Percentiles rank a stretch among this genome's conserved stretches.
phyloP scores from a whole-genome alignment of 2,888 invertebrate species.

The Cerastis rubricosa region DNA sequence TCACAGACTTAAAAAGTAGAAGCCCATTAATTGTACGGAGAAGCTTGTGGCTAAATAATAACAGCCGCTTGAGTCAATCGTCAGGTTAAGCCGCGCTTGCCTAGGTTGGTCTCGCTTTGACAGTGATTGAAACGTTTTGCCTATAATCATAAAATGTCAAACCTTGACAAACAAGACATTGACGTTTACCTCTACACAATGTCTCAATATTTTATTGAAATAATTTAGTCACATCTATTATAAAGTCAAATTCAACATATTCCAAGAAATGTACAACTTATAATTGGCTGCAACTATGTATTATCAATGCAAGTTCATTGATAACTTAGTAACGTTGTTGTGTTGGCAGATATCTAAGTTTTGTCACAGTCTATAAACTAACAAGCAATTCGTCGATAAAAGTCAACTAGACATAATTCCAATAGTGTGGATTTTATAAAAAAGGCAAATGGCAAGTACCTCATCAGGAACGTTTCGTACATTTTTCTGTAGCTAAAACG shows the following conservation, averaged over 20 bases:
- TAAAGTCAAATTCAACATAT: neutral
- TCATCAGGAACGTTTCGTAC: neutral
- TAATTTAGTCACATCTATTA: neutral
- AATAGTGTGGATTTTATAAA: too few species aligned
- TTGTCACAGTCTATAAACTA: neutral
- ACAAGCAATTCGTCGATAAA: neutral
- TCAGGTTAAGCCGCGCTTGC: too few species aligned
- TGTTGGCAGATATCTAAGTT: neutral
- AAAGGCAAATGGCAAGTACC: neutral
- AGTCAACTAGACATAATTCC: neutral
- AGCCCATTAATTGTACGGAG: too few species aligned
- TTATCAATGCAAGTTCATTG: conserved; percentile 7
- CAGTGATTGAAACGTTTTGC: too few species aligned
- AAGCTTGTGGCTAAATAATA: too few species aligned
- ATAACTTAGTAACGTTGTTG: neutral
- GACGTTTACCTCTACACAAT: too few species aligned
- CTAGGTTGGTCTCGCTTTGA: too few species aligned
- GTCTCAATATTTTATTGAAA: too few species aligned
- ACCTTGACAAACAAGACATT: too few species aligned
- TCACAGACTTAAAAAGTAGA: too few species aligned
- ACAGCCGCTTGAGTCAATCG: too few species aligned
- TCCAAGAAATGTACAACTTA: conserved; percentile 18
- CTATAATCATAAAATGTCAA: too few species aligned
- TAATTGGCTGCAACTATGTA: conserved; percentile 27
- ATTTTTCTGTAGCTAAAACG: neutral